Evolutionary conservation across 1,140 invertebrate species (phyloP).

Genomic region (Rhagoletis zephyria): DNA sequence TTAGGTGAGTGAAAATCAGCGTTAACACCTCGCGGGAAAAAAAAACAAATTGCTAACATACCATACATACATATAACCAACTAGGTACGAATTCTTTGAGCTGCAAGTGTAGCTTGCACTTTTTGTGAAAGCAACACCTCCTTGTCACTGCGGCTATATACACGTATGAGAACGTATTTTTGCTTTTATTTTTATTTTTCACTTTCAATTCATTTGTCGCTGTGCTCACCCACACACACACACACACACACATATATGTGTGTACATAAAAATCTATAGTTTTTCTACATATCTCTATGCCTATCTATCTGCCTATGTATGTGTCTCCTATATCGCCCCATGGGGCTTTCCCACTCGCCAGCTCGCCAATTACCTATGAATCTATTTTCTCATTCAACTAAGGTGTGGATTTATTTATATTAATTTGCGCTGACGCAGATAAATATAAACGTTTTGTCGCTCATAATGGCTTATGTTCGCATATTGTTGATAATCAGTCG

Average conservation of each 20-base stretch:
- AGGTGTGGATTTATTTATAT: constrained; percentile 50
- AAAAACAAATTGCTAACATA: not conserved
- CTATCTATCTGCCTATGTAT: not conserved
- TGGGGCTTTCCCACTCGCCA: not conserved
- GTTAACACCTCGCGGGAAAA: not conserved
- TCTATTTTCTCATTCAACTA: constrained; percentile 14
- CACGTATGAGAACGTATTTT: too few relatives aligned
- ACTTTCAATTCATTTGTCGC: not conserved
- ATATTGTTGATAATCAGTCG: not conserved
- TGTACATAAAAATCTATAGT: not conserved
- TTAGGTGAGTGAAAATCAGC: not conserved
- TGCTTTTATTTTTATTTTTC: too few relatives aligned
- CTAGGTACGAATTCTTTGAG: not conserved
- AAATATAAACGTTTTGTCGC: constrained; percentile 49
- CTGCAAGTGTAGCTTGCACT: not conserved
- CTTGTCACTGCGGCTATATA: too few relatives aligned
- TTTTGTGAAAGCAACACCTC: too few relatives aligned
- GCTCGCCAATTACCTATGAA: not conserved
- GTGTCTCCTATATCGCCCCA: not conserved
- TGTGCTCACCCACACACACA: not conserved
- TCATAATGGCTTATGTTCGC: constrained; percentile 2
- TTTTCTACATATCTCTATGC: not conserved
- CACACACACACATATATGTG: not conserved
- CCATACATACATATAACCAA: not conserved
- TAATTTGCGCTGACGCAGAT: constrained; percentile 22